These are phyloP conservation scores for Tachuris rubrigastra DNA, from an alignment of 2,113 vertebrate species.

Conservation along the genomic window DNA sequence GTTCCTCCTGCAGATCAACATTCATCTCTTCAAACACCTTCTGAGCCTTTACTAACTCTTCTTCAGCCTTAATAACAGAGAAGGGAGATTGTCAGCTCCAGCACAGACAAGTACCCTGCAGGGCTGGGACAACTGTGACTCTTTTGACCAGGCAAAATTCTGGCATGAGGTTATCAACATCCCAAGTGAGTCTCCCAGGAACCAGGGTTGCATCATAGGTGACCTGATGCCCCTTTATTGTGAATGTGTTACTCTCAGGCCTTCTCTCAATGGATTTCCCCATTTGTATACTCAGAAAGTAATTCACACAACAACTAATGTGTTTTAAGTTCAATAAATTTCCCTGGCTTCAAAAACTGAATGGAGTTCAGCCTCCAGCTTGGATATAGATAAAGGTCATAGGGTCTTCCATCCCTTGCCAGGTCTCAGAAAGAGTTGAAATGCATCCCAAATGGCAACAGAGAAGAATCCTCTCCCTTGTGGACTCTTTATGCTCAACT, in stretches of 20 bases:
- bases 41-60: slow-evolving; percentile 94
- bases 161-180: neutral
- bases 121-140: neutral
- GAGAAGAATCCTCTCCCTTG: neutral
- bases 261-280: neutral
- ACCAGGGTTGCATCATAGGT: neutral
- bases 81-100: slow-evolving; percentile 7
- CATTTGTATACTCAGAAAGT: neutral
- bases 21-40: slow-evolving; percentile 99
- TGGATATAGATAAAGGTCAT: neutral
- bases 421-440: neutral
- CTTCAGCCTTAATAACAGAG: slow-evolving; percentile 86
- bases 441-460: neutral
- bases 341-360: neutral
- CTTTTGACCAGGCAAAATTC: neutral
- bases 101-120: neutral
- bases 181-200: neutral
- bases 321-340: neutral
- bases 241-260: neutral
- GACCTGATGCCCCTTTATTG: neutral
- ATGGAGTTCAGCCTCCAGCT: neutral
- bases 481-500: neutral
- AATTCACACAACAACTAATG: neutral
- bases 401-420: neutral
- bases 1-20: slow-evolving; percentile 93